These are phyloP conservation scores for Coptodon bakossiorum DNA, from an alignment of 2,113 vertebrate species.

Conservation along the genomic window DNA sequence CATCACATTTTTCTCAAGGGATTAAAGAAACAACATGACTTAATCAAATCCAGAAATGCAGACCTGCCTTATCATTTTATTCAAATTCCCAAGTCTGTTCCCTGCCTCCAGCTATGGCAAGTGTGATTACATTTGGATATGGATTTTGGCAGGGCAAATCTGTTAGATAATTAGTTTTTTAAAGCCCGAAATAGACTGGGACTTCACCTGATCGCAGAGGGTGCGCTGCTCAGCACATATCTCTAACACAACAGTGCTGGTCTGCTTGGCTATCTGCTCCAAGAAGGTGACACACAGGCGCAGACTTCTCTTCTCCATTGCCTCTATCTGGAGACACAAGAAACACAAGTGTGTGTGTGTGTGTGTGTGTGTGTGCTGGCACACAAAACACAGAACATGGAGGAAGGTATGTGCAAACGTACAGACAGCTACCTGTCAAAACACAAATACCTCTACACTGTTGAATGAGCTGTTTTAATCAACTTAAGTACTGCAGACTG, in stretches of 20 bases:
- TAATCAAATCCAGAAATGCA: conserved; percentile 8
- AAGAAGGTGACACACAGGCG: conserved; percentile 81
- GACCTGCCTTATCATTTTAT: not conserved
- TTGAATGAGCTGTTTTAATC: not conserved
- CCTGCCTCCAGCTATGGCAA: not conserved
- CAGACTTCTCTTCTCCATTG: conserved; percentile 73
- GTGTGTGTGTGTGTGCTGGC: not conserved
- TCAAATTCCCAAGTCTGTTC: not conserved
- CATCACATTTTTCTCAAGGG: not conserved
- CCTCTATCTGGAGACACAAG: conserved; percentile 63
- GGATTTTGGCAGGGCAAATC: not conserved
- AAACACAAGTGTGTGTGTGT: not conserved
- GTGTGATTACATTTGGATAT: conserved; percentile 19
- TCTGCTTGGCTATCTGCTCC: conserved; percentile 83
- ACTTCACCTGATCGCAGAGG: conserved; percentile 81
- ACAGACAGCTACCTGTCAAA: not conserved
- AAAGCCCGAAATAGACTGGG: not conserved
- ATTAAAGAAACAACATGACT: not conserved
- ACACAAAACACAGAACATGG: not conserved
- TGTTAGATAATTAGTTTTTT: not conserved
- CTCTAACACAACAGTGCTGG: conserved; percentile 77
- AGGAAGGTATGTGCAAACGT: not conserved
- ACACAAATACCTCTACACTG: not conserved
- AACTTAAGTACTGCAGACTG: not conserved
- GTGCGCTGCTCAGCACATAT: conserved; percentile 87